Percentiles rank a stretch among this genome's conserved stretches.
These are phyloP conservation scores for Eueremaeus valkanovi DNA, from an alignment of 2,888 invertebrate species.

Conservation along the genomic window DNA sequence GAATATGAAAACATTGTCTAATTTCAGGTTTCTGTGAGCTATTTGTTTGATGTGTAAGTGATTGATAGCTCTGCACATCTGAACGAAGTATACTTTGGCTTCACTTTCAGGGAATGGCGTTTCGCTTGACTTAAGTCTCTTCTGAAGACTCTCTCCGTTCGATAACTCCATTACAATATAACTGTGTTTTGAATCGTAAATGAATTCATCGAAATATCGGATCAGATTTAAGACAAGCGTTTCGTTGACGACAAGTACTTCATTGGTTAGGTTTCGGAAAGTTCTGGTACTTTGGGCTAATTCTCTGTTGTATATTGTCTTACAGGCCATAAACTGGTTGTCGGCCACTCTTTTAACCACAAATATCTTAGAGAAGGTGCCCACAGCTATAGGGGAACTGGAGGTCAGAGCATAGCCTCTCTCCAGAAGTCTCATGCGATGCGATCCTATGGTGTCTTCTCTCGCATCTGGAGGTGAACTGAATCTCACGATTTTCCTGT, in stretches of 20 bases:
- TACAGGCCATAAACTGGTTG: not conserved
- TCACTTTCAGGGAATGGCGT: not conserved
- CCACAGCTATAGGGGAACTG: not conserved
- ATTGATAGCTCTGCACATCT: not conserved
- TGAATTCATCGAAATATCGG: not conserved
- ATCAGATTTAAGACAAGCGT: not conserved
- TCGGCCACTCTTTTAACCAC: not conserved
- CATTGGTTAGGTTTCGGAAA: not conserved
- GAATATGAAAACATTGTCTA: not conserved
- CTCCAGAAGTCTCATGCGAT: not conserved
- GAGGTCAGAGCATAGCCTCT: not conserved
- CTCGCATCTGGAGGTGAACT: not conserved
- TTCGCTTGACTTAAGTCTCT: not conserved
- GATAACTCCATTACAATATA: not conserved
- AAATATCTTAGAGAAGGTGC: not conserved
- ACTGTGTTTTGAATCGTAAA: not conserved
- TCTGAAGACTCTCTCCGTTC: not conserved
- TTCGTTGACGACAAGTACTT: not conserved
- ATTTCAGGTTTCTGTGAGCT: slow-evolving; percentile 17
- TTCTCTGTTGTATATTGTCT: not conserved
- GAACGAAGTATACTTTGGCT: not conserved
- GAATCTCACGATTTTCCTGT: not conserved
- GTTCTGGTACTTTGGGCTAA: not conserved
- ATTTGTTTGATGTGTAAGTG: not conserved
- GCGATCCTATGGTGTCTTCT: not conserved